A percentile compares a stretch with the other conserved stretches of the same genome.
Evolutionary conservation across 2,797 vertebrate species (phyloP).

Genomic region (Coranthus polyacanthus): DNA sequence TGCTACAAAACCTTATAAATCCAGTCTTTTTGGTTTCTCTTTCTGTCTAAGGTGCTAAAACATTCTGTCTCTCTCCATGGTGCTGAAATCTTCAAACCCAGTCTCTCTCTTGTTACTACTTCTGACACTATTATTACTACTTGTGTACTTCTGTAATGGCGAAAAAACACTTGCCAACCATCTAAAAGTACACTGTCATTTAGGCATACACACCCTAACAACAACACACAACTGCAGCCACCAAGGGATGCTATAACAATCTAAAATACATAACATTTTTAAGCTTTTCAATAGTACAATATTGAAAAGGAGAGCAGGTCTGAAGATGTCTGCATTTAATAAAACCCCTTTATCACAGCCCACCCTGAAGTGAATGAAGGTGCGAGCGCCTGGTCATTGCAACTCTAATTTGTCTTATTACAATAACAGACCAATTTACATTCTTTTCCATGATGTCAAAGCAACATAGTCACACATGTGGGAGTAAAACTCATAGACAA

Average conservation of each 20-base stretch:
- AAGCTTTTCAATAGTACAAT: background rate
- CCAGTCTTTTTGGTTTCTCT: no score
- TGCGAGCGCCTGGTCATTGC: no score
- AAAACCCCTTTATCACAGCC: no score
- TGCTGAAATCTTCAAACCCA: constrained; percentile 19
- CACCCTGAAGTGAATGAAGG: no score
- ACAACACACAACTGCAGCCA: background rate
- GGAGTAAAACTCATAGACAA: background rate
- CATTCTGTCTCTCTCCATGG: background rate
- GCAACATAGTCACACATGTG: background rate
- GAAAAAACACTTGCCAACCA: background rate
- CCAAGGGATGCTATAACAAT: background rate
- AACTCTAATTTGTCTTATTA: background rate
- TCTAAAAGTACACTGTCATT: background rate
- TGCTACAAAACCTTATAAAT: no score
- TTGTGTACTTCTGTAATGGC: background rate
- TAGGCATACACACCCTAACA: background rate
- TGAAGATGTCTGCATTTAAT: no score
- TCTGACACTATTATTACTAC: background rate
- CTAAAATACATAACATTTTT: background rate
- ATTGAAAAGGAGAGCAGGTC: no score
- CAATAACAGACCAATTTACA: background rate
- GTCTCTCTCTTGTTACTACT: background rate
- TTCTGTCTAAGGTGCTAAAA: background rate
- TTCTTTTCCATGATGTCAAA: background rate